Evolutionary conservation across 2,113 vertebrate genomes (phyloP).

Genomic region (Atractosteus spatula): DNA sequence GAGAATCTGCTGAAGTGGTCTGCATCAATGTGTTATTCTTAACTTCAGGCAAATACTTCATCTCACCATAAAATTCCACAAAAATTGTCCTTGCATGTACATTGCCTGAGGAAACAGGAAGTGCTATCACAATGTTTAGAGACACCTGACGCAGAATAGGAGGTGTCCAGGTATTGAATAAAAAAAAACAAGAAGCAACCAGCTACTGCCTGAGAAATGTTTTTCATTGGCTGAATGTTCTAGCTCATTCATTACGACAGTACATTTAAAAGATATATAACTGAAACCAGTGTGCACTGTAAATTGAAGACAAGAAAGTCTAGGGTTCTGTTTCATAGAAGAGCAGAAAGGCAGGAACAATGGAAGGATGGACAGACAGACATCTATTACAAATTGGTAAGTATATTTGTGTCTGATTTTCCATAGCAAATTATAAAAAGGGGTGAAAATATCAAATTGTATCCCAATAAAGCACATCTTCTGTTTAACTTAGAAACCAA

Average conservation of each 20-base stretch:
- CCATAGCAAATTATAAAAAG: too few species aligned
- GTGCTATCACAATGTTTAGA: background rate
- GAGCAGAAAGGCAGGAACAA: background rate
- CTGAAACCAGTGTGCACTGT: background rate
- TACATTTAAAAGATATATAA: slow-evolving; percentile 11
- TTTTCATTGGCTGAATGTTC: slow-evolving; percentile 17
- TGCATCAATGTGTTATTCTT: background rate
- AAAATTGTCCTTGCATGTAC: slow-evolving; percentile 15
- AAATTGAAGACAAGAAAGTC: background rate
- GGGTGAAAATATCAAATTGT: too few species aligned
- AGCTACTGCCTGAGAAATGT: background rate
- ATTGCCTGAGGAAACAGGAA: slow-evolving; percentile 10
- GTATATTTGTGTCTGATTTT: background rate
- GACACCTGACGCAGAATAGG: background rate
- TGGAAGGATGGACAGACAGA: background rate
- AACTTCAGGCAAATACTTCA: slow-evolving; percentile 10
- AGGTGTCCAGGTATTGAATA: background rate
- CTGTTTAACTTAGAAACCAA: too few species aligned
- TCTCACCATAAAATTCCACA: background rate
- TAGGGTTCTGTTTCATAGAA: background rate
- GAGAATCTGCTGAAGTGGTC: background rate
- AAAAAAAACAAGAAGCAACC: background rate
- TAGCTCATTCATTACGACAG: background rate
- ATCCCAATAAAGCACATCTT: too few species aligned
- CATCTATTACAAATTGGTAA: background rate